Evolutionary conservation across 92 coral and sea anemone species (phyloP).

Genomic region (Epizoanthus ramosus): DNA sequence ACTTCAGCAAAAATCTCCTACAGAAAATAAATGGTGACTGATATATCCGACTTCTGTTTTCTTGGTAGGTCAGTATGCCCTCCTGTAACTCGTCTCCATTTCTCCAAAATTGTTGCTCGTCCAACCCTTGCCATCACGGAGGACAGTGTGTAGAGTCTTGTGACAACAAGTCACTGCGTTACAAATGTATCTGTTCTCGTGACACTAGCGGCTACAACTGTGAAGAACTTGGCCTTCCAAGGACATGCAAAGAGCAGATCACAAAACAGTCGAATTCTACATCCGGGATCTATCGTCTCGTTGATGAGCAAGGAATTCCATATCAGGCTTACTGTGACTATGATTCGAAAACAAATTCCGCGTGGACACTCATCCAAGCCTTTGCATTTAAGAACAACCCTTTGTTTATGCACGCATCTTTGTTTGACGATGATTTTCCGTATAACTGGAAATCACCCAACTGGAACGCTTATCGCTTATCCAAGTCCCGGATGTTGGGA

Average conservation of each 20-base stretch:
- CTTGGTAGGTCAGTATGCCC: slow-evolving; percentile 16
- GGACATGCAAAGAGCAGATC: slow-evolving; percentile 32
- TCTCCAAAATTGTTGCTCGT: slow-evolving; percentile 37
- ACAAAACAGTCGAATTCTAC: slow-evolving; percentile 2
- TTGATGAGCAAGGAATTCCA: background rate
- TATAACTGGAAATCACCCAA: slow-evolving; percentile 17
- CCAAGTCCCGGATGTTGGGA: slow-evolving; percentile 32
- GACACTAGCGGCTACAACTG: slow-evolving; percentile 39
- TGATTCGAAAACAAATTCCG: slow-evolving; percentile 38
- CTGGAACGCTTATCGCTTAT: slow-evolving; percentile 59
- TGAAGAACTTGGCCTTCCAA: slow-evolving; percentile 1
- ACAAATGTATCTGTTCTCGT: slow-evolving; percentile 46
- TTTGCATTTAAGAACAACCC: slow-evolving; percentile 37
- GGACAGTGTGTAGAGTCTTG: slow-evolving; percentile 50
- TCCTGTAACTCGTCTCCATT: background rate
- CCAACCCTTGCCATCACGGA: slow-evolving; percentile 46
- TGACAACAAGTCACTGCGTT: slow-evolving; percentile 38
- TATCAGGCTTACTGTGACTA: slow-evolving; percentile 51
- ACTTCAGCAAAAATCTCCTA: too few relatives aligned
- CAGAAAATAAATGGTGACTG: background rate
- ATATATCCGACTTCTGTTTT: background rate
- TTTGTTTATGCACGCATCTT: slow-evolving; percentile 34
- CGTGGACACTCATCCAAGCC: slow-evolving; percentile 57
- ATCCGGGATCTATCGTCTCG: slow-evolving; percentile 44
- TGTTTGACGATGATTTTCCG: slow-evolving; percentile 34